Evolutionary conservation across 2,113 vertebrate species (phyloP).

Genomic region (Menidia beryllina): DNA sequence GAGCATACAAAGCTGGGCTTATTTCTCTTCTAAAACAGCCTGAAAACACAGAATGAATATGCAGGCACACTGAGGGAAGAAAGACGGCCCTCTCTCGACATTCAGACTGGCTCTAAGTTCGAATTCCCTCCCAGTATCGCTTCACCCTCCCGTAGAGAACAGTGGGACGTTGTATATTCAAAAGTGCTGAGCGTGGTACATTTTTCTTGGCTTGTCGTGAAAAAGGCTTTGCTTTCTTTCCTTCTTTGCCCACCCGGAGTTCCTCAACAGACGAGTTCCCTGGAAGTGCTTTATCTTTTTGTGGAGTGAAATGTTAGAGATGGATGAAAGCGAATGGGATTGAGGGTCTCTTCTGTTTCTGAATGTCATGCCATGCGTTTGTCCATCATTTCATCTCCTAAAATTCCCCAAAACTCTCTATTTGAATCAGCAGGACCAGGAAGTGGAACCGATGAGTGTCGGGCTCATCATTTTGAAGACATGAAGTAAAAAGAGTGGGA

Average conservation of each 20-base stretch:
- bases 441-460: not conserved
- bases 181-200: conserved; percentile 37
- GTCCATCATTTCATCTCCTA: not conserved
- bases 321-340: conserved; percentile 3
- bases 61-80: not conserved
- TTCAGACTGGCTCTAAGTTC: too few species aligned
- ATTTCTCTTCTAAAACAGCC: too few species aligned
- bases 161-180: conserved; percentile 33
- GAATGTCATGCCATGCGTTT: conserved; percentile 10
- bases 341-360: not conserved
- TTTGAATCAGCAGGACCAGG: conserved; percentile 8
- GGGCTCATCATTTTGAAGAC: not conserved
- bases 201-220: conserved; percentile 24
- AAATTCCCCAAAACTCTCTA: conserved; percentile 4
- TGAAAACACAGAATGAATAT: too few species aligned
- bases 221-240: not conserved
- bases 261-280: conserved; percentile 9
- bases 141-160: conserved; percentile 28
- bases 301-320: conserved; percentile 4
- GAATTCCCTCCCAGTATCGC: conserved; percentile 28
- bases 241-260: conserved; percentile 3
- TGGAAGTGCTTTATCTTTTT: conserved; percentile 23
- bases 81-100: not conserved
- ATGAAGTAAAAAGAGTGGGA: not conserved
- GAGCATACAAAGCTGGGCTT: too few species aligned